Evolutionary conservation across 2,797 vertebrate genomes (phyloP).

Genomic region (Hipposideros larvatus): DNA sequence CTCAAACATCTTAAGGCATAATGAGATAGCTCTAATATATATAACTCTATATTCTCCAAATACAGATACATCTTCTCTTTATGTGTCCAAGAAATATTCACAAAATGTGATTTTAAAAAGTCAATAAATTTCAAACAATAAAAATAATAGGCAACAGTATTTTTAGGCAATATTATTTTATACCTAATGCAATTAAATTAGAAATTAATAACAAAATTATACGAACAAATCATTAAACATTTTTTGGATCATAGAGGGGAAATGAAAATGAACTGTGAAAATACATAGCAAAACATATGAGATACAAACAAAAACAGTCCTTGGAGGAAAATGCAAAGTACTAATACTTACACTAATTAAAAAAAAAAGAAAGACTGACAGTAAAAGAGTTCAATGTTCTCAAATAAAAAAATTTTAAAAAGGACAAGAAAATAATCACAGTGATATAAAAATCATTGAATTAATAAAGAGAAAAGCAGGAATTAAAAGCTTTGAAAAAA

Average conservation of each 20-base stretch:
- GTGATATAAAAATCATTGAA: not conserved
- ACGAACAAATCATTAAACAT: not conserved
- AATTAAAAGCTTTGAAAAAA: not conserved
- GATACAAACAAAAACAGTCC: not conserved
- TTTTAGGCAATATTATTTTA: not conserved
- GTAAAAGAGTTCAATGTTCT: not conserved
- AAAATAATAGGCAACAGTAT: not conserved
- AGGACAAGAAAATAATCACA: constrained; percentile 8
- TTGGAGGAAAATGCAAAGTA: constrained; percentile 25
- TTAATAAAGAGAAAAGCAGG: constrained; percentile 5
- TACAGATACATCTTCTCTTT: not conserved
- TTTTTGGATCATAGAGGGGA: not conserved
- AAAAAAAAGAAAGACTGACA: not conserved
- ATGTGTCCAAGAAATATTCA: not conserved
- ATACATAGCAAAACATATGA: not conserved
- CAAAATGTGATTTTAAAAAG: not conserved
- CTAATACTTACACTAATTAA: not conserved
- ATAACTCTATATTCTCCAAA: not conserved
- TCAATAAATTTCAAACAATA: not conserved
- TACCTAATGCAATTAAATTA: not conserved
- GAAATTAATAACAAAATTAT: not conserved
- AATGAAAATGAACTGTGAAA: not conserved
- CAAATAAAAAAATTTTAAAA: not conserved
- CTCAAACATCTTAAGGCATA: not conserved
- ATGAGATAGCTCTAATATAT: not conserved